Evolutionary conservation across 2,113 vertebrate species (phyloP).

Genomic region (Myotis lucifugus): DNA sequence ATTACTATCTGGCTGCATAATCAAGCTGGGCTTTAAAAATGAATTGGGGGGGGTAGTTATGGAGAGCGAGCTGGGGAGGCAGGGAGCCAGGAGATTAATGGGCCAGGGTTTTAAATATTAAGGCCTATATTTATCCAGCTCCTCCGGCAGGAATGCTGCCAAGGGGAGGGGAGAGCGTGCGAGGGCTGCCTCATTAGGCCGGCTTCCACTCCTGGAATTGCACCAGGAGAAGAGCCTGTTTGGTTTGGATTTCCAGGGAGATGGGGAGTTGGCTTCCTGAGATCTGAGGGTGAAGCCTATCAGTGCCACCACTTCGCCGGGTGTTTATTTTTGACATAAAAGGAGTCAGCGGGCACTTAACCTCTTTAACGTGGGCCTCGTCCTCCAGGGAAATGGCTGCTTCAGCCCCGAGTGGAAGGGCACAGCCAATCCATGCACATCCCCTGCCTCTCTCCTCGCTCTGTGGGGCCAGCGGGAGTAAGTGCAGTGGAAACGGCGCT

Average conservation of each 20-base stretch:
- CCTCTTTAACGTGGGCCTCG: background rate
- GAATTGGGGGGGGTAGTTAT: slow-evolving; percentile 67
- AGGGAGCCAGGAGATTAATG: slow-evolving; percentile 78
- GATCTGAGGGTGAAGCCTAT: slow-evolving; percentile 45
- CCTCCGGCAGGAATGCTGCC: slow-evolving; percentile 50
- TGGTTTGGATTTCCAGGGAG: slow-evolving; percentile 70
- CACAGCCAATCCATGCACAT: rapidly evolving
- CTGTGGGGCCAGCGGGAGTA: background rate
- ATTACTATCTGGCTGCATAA: slow-evolving; percentile 81
- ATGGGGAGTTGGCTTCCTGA: slow-evolving; percentile 54
- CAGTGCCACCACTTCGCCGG: slow-evolving; percentile 25
- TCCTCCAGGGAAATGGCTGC: background rate
- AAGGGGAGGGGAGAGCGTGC: background rate
- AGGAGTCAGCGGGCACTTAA: slow-evolving; percentile 41
- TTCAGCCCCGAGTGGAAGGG: background rate
- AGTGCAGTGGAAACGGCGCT: background rate
- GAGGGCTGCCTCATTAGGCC: background rate
- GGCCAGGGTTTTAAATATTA: slow-evolving; percentile 83
- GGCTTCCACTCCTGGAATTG: slow-evolving; percentile 40
- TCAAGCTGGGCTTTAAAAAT: slow-evolving; percentile 84
- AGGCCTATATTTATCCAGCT: slow-evolving; percentile 83
- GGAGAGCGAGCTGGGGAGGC: slow-evolving; percentile 70
- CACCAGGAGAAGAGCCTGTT: slow-evolving; percentile 53
- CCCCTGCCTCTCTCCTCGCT: background rate
- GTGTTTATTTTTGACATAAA: slow-evolving; percentile 68